phyloP scores from a whole-genome alignment of 2,888 invertebrate species.

The Ethmia dodecea region DNA sequence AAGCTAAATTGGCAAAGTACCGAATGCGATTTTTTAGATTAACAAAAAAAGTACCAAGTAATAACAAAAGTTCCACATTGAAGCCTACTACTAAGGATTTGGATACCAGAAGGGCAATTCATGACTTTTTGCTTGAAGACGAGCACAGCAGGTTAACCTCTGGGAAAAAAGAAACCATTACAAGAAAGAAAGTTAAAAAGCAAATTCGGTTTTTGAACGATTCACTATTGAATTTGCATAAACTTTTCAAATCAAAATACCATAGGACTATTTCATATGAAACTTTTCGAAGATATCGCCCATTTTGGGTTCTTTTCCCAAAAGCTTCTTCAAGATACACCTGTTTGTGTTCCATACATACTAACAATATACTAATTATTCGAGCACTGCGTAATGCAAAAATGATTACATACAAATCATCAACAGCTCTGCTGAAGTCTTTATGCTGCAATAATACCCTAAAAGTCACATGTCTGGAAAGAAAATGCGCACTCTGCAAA shows the following conservation, averaged over 20 bases:
- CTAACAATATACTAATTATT: not conserved
- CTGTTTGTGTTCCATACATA: not conserved
- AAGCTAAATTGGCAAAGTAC: conserved; percentile 6
- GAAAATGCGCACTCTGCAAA: not conserved
- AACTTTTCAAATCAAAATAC: not conserved
- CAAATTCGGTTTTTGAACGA: not conserved
- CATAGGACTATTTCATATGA: not conserved
- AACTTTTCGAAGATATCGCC: not conserved
- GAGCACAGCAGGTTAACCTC: conserved; percentile 13
- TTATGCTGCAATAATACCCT: not conserved
- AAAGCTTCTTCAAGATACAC: not conserved
- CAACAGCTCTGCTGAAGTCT: not conserved
- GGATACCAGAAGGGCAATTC: too few species aligned
- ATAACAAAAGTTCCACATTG: too few species aligned
- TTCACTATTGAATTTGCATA: not conserved
- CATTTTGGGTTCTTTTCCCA: not conserved
- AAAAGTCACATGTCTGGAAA: not conserved
- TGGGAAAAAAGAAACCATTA: conserved; percentile 14
- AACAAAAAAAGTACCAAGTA: conserved; percentile 3
- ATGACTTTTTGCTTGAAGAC: conserved; percentile 14
- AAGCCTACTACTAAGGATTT: too few species aligned
- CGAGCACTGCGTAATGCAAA: not conserved
- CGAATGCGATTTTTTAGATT: conserved; percentile 7
- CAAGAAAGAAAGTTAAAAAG: conserved; percentile 2
- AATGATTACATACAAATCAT: not conserved